Base-by-base conservation (phyloP, 1,140 invertebrate genomes). In the Bombus picipes region DNA sequence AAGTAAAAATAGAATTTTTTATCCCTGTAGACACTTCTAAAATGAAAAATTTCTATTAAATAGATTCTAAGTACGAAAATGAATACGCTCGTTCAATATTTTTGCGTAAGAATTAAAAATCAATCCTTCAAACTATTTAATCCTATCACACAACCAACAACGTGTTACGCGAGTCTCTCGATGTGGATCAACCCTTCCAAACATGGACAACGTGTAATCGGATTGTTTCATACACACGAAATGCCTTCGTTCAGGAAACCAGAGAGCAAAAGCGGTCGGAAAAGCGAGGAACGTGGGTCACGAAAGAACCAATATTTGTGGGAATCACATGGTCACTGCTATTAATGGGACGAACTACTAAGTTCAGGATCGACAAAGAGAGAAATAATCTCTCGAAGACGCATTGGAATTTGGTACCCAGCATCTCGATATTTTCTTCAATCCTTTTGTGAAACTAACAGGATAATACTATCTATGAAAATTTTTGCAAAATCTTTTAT, bases 231-330 rank as follows among this genome's bases (percentile, higher is more conserved):
- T 75, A 57, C 43, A 53, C 32, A 53, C 2, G 22, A 62, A 13
- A 22, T 25, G 25, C 25, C 6, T 53, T 1, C 10, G 3, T 25
- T 8, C 12, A 1, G 75, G 57, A 62, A 62, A 77, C 8, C 25
- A 12, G 34, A 28, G 57, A 37, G 65, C 43, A 34, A 53, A 83
- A 83, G 66, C 34, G 25, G 59, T 28, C 18, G 34, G 41, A 77
- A 70, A 57, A 74, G 3, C 32, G 65, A 80, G 65, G 68, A 78
- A 22, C 62, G 81, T 62, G 83, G 47, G 73, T 71, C 78, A 75
- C 72, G 53, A 32, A 37, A 79, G 62, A 57, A 34, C 77, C 70
- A 90, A 90, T 87, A 89, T 84, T 89, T 88, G 84, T 78, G 57
- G 65, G 74, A 89, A 82, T 89, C 83, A 86, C 83, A 89, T 66